Conservation (phyloP, 2,113 vertebrate genomes). For the Elephantulus edwardii region DNA sequence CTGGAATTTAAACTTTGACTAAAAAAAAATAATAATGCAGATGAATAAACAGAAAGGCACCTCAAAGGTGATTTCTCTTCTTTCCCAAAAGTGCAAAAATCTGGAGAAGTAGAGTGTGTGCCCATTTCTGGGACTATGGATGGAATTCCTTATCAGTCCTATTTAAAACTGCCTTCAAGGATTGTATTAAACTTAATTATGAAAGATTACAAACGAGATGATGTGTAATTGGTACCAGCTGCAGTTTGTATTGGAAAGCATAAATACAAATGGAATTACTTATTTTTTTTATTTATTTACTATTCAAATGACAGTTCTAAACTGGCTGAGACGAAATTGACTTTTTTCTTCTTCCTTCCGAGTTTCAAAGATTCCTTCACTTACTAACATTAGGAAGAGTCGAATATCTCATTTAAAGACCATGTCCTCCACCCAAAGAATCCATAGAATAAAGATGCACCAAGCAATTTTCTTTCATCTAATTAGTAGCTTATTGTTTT, state of each 20-base stretch:
- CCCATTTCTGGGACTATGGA: conserved; percentile 72
- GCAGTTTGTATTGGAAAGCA: conserved; percentile 70
- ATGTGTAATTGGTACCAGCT: conserved; percentile 78
- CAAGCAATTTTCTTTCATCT: conserved; percentile 46
- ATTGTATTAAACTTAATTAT: conserved; percentile 79
- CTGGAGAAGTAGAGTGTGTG: conserved; percentile 55
- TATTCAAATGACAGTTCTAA: conserved; percentile 60
- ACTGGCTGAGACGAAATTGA: conserved; percentile 25
- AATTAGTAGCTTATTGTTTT: conserved; percentile 58
- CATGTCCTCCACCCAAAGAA: conserved; percentile 29
- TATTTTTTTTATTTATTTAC: conserved; percentile 75
- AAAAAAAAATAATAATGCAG: neutral
- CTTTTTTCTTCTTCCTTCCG: conserved; percentile 1
- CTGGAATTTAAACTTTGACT: neutral
- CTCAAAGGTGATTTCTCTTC: neutral
- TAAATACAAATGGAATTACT: conserved; percentile 74
- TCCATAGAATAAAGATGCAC: conserved; percentile 16
- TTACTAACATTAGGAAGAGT: conserved; percentile 6
- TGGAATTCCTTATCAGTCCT: conserved; percentile 63
- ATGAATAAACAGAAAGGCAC: neutral
- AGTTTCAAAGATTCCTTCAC: conserved; percentile 45
- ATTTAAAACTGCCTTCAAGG: conserved; percentile 75
- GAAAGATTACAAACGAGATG: conserved; percentile 78
- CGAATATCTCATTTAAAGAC: neutral
- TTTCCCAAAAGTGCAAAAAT: neutral